Base-by-base conservation (phyloP, 2,797 vertebrate genomes). In the Trematomus bernacchii region DNA sequence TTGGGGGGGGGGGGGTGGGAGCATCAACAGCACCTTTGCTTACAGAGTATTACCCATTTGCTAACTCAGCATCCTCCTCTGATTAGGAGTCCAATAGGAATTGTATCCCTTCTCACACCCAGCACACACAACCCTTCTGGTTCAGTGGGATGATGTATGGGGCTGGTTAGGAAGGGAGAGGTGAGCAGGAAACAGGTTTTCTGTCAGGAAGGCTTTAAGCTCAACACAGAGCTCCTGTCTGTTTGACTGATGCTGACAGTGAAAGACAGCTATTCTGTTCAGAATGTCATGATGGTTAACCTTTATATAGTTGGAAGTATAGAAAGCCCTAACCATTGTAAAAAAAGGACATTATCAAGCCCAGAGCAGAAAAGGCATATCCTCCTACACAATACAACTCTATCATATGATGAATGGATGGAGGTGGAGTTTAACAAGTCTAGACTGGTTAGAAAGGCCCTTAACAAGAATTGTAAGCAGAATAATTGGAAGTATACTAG, bases 221-320 rank as follows among this genome's bases (percentile, higher is more conserved):
- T 76, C 30, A 58, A 76, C 66, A 51, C 54, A 13, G 43, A 10
- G 10, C 73, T 71, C 15, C 23, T 53, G 40, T 82, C 33, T 50
- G 18, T 42, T 50, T 81, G 84, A 88, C 80, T 83, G 69, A 84
- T 2, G n/a, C 69, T 76, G 85, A 90, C 85, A 77, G 54, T 73
- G 70, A 83, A 58, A 64, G 86, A 85, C 80, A 71, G 79, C 50
- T 79, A 57, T 77, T 88, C 73, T 71, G 43, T 80, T 30, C 53
- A 60, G 62, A 55, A 30, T 70, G 80, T 77, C 82, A 82, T 63
- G 46, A 76, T 55, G 75, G 73, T 80, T 80, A 21, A 85, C 51
- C 62, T 83, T 85, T 62, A 75, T 52, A 57, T 33, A 11, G 72
- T 60, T 51, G 64, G n/a, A 69, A n/a, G 59, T 27, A 53, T 0